Evolutionary conservation across 2,797 vertebrate species (phyloP), one percentile per base, ranked within the genome.

Genomic region (Cossypha polioptera): DNA sequence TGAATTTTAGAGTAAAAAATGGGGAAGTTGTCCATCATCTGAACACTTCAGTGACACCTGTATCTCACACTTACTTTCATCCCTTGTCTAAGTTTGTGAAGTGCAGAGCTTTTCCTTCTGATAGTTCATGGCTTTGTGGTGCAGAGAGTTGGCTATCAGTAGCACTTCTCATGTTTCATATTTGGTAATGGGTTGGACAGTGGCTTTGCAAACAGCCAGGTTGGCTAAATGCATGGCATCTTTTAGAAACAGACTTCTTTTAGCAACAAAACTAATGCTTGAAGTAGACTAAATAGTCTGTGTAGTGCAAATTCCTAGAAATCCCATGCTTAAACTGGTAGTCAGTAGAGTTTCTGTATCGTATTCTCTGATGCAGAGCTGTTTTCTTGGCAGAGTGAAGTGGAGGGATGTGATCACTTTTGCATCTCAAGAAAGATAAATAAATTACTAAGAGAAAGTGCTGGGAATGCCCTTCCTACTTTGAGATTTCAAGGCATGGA

Each of bases 101-200:
- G n/a, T 43, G 7, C 28, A 86, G 5, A n/a, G 21, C 40, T 69
- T 88, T 50, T 66, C 42, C 35, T 67, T 86, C 48, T 65, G 31
- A 3, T 4, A 33, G 18, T 2, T 47, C 47, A 17, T 19, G 20
- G 17, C 38, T 72, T 84, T 0, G 0, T n/a, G 22, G 28, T 50
- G 38, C 68, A 86, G 29, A 40, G 71, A 38, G 16, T 7, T 45
- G 20, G 40, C 22, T 58, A 0, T 53, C 19, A 11, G 65, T 16
- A 35, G 8, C 18, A 31, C 73, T 88, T 78, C 15, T 73, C 31
- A 16, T 40, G 5, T 69, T 79, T 85, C 47, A 16, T 7, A 0
- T 43, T 73, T 58, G 33, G 4, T 72, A 42, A 35, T 2, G 17
- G 43, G 20, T 42, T 78, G 58, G 61, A 12, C 36, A 78, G 2